Evolutionary conservation across 2,113 vertebrate species (phyloP).

Genomic region (Bos javanicus): DNA sequence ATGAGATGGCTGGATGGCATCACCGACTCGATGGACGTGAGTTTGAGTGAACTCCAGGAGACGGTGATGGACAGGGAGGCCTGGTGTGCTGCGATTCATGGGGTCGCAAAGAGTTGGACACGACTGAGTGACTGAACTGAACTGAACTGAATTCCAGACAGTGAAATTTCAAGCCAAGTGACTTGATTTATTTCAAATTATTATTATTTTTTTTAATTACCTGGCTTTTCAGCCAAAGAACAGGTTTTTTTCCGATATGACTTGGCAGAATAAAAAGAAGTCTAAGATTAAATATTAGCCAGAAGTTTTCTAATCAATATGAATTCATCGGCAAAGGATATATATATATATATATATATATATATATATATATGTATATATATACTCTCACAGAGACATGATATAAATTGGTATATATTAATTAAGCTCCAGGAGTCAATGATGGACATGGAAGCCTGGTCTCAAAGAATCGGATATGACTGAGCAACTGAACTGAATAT

Average conservation of each 20-base stretch:
- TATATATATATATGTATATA: neutral
- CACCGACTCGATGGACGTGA: too few species aligned
- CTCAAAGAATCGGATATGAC: neutral
- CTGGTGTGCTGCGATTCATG: too few species aligned
- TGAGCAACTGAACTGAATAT: neutral
- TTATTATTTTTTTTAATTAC: neutral
- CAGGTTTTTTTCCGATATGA: neutral
- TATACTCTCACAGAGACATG: neutral
- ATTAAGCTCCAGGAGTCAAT: neutral
- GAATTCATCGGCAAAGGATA: neutral
- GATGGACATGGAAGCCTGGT: neutral
- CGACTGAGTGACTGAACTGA: too few species aligned
- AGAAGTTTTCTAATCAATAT: neutral
- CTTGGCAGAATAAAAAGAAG: neutral
- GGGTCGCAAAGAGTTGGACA: too few species aligned
- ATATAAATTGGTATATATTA: neutral
- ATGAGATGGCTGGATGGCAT: too few species aligned
- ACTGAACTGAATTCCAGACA: neutral
- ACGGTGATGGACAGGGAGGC: too few species aligned
- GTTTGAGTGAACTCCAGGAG: too few species aligned
- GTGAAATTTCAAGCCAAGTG: neutral
- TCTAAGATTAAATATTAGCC: neutral
- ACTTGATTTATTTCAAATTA: neutral
- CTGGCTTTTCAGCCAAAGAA: neutral
- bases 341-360: neutral